Conservation (phyloP, 2,797 vertebrate species). For the Pangasius djambal region DNA sequence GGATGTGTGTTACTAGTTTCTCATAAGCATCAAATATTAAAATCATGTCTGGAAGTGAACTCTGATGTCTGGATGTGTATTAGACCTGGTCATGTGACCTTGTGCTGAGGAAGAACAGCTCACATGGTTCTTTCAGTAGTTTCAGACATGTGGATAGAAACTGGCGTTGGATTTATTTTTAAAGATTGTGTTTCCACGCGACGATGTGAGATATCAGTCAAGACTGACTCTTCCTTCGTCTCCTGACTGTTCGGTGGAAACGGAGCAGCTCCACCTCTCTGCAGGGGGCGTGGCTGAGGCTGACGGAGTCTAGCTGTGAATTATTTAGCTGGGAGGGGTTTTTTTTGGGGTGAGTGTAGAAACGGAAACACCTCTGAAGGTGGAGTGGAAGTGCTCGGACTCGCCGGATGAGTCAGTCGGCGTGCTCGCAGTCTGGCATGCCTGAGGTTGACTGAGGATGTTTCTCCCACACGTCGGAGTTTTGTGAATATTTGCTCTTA, state of each 20-base stretch:
- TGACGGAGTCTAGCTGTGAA: neutral
- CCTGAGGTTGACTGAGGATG: neutral
- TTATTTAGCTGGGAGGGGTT: neutral
- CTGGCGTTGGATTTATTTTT: no score
- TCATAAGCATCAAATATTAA: neutral
- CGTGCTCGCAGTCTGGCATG: neutral
- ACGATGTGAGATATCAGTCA: neutral
- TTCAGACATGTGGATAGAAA: neutral
- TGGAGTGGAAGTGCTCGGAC: conserved; percentile 4
- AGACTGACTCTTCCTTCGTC: neutral
- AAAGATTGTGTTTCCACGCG: neutral
- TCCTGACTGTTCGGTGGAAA: neutral
- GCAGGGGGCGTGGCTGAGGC: neutral
- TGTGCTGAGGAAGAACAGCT: neutral
- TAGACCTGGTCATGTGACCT: neutral
- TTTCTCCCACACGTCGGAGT: neutral
- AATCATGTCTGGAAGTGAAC: no score
- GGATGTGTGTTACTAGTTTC: neutral
- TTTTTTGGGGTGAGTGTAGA: neutral
- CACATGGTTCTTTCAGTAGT: neutral
- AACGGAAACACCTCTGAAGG: neutral
- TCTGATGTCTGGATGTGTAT: neutral
- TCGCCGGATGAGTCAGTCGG: neutral
- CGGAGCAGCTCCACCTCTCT: neutral
- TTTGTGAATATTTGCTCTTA: no score